Evolutionary conservation across 1,140 invertebrate genomes (phyloP).

Genomic region (Ladona fulva): DNA sequence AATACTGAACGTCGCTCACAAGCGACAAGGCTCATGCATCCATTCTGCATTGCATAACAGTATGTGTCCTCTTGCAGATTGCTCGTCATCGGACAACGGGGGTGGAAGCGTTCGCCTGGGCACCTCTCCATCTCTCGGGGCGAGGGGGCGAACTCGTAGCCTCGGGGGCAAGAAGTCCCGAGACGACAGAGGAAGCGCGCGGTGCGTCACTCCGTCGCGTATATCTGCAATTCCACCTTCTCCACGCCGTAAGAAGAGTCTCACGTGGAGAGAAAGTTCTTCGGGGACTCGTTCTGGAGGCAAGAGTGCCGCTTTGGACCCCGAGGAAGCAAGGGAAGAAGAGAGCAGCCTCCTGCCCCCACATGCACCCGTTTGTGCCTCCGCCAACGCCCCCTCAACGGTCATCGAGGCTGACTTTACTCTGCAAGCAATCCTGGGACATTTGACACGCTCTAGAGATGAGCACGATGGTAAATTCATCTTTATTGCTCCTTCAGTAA

Average conservation of each 20-base stretch:
- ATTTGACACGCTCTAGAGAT: too few relatives aligned
- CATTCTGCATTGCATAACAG: too few relatives aligned
- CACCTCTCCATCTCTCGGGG: neutral
- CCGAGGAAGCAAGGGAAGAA: neutral
- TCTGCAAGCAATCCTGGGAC: slow-evolving; percentile 42
- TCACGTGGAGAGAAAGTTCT: neutral
- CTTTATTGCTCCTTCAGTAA: too few relatives aligned
- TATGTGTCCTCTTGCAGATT: too few relatives aligned
- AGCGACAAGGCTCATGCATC: too few relatives aligned
- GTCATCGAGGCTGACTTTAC: slow-evolving; percentile 29
- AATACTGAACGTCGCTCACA: too few relatives aligned
- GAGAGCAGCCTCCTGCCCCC: neutral
- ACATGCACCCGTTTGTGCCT: neutral
- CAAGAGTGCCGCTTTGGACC: neutral
- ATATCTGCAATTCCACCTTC: neutral
- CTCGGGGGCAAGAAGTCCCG: neutral
- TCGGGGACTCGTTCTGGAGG: neutral
- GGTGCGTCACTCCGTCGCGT: neutral
- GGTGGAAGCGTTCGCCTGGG: neutral
- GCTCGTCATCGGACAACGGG: too few relatives aligned
- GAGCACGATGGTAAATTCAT: too few relatives aligned
- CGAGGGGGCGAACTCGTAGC: neutral
- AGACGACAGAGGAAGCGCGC: neutral
- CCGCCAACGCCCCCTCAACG: slow-evolving; percentile 9
- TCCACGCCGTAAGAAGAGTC: neutral